Base-by-base conservation (phyloP, 1,140 invertebrate genomes). In the Cherax destructor region DNA sequence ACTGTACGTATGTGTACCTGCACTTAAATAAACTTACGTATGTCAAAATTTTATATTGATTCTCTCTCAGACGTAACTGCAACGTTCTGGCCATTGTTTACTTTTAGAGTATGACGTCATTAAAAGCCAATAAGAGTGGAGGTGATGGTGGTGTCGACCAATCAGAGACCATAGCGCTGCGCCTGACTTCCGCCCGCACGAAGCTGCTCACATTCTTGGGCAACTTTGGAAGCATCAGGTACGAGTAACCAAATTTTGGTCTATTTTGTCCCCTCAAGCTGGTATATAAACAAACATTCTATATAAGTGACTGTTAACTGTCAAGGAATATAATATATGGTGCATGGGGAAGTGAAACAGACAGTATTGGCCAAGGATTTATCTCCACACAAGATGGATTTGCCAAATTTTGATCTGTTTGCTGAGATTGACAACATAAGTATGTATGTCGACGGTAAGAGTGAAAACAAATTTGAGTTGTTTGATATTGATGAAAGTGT, bases 381-480 rank as follows among this genome's bases (percentile, higher is more conserved):
- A 72, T 5, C 69, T 5, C 69, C n/a, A 21, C n/a, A 72, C 83
- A 85, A 91, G 41, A 85, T 91, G 88, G 47, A 79, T 24, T 72
- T 61, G 21, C 72, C 88, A 18, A n/a, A 47, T 21, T 24, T 91
- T 79, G 88, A 86, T 65, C 83, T 90, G 88, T 84, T 91, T 10
- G 69, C 74, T 47, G 88, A 91, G 74, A 52, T 91, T 30, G 83
- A 91, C 24, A 59, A 91, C 21, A 56, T 91, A 52, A 79, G 56
- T 76, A 86, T 47, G 16, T 65, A 18, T 78, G 83, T 47, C 50
- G 59, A 85, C 47, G 88, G 83, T 50, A 91, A 91, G 88, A 30
- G 83, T 47, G 56, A 7, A 49, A 16, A 16, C 30, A 78, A 79
- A 49, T 61, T 69, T 77, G 13, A 69, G 52, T 80, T 30, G 9